Base-by-base conservation (phyloP, 2,888 invertebrate genomes). In the Deladenus siricidicola region DNA sequence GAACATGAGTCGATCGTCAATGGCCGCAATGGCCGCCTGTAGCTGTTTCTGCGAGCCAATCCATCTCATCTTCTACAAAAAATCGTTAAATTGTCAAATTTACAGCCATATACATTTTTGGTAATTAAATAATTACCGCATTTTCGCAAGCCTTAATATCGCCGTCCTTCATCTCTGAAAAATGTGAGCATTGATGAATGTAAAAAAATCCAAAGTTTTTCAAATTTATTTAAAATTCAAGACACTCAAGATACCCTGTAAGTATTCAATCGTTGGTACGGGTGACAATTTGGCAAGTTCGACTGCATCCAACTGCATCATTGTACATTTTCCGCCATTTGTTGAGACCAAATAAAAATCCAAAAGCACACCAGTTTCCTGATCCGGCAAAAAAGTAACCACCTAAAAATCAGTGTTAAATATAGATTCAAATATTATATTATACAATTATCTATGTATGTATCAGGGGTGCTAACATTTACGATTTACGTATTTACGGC, bases 1-100 rank as follows among this genome's bases (percentile, higher is more conserved):
- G 58, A 74, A 72, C 14, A 67, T 60, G 4, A 76, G 47, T 0
- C 74, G 65, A 55, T 76, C 76, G 47, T 76, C 76, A 6, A 76
- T 61, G 4, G 67, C 64, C 0, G 74, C 69, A 21, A 76, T 60
- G 14, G 74, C 76, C 34, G 60, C 61, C 70, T 74, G 30, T 68
- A 71, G 63, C 67, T 75, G 60, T 4, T 26, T 58, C 19, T 59
- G 50, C 4, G 58, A 45, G 39, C 59, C 59, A 14, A 62, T n/a
- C 59, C 59, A 53, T 4, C 19, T 34, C 6, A 53, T n/a, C 17
- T 53, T 53, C 53, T 53, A 19, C 10, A 53, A 30, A 21, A 34
- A 34, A 34, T 34, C 39, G 39, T 34, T 34, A 10, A 34, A 34
- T n/a, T n/a, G n/a, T n/a, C n/a, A n/a, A n/a, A n/a, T n/a, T n/a